Percentiles rank a stretch among this genome's conserved stretches.
phyloP scores from a whole-genome alignment of 2,113 vertebrate genomes.

The Clarias macrocephalus region DNA sequence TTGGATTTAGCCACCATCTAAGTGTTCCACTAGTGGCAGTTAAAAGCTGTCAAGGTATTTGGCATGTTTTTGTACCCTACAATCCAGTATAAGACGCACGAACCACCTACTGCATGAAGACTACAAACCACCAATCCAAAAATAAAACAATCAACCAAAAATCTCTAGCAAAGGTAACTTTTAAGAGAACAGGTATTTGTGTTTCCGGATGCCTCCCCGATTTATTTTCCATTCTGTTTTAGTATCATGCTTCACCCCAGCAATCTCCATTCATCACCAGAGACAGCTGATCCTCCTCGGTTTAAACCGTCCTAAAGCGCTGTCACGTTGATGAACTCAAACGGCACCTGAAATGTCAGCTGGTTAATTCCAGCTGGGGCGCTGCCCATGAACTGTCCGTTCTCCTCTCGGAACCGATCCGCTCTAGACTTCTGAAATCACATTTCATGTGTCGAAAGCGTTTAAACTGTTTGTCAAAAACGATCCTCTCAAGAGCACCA shows the following conservation, averaged over 20 bases:
- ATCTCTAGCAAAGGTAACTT: conserved; percentile 42
- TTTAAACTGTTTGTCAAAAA: conserved; percentile 34
- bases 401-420: conserved; percentile 33
- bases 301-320: conserved; percentile 39
- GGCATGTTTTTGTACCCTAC: too few species aligned
- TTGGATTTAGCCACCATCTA: too few species aligned
- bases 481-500: conserved; percentile 30
- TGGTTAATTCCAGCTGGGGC: conserved; percentile 42
- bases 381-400: conserved; percentile 16
- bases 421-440: conserved; percentile 21
- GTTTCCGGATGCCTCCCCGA: conserved; percentile 26
- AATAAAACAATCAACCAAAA: conserved; percentile 1
- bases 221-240: conserved; percentile 48
- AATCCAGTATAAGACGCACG: too few species aligned
- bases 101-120: too few species aligned
- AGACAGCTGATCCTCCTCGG: conserved; percentile 49
- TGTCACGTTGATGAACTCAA: conserved; percentile 50
- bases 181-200: conserved; percentile 14
- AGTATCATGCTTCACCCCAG: conserved; percentile 38
- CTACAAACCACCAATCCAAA: too few species aligned
- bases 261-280: conserved; percentile 34
- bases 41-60: too few species aligned
- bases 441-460: conserved; percentile 38
- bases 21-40: too few species aligned
- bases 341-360: conserved; percentile 56